Conservation (phyloP, 1,140 invertebrate species). For the Bombus pyrosoma region DNA sequence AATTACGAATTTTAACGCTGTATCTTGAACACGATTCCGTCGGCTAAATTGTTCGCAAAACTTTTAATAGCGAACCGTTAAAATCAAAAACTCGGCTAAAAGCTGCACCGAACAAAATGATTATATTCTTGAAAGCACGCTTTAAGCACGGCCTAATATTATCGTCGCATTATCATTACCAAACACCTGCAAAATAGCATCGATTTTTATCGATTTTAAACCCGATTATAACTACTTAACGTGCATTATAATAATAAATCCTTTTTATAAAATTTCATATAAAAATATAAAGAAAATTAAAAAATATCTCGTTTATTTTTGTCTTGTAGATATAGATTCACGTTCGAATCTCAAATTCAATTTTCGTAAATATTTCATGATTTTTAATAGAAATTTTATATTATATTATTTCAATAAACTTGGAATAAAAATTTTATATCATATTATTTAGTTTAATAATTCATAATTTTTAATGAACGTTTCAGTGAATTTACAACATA, state of each 20-base stretch:
- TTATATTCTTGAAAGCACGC: constrained; percentile 34
- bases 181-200: constrained; percentile 31
- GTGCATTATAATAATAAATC: background rate
- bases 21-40: constrained; percentile 24
- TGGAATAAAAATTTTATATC: too few relatives aligned
- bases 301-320: too few relatives aligned
- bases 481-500: too few relatives aligned
- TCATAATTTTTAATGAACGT: too few relatives aligned
- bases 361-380: too few relatives aligned
- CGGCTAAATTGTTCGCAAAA: constrained; percentile 18
- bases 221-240: constrained; percentile 15
- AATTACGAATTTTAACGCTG: constrained; percentile 30
- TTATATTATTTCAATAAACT: too few relatives aligned
- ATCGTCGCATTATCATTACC: constrained; percentile 23
- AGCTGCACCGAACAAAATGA: constrained; percentile 12
- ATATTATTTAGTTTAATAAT: too few relatives aligned
- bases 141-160: constrained; percentile 23
- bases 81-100: constrained; percentile 36
- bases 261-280: background rate
- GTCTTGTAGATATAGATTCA: too few relatives aligned
- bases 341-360: too few relatives aligned
- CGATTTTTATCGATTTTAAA: constrained; percentile 26
- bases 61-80: constrained; percentile 25
- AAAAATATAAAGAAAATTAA: too few relatives aligned
- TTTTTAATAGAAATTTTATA: too few relatives aligned